phyloP scores from a whole-genome alignment of 2,113 vertebrate species.

The Alethe castanea region DNA sequence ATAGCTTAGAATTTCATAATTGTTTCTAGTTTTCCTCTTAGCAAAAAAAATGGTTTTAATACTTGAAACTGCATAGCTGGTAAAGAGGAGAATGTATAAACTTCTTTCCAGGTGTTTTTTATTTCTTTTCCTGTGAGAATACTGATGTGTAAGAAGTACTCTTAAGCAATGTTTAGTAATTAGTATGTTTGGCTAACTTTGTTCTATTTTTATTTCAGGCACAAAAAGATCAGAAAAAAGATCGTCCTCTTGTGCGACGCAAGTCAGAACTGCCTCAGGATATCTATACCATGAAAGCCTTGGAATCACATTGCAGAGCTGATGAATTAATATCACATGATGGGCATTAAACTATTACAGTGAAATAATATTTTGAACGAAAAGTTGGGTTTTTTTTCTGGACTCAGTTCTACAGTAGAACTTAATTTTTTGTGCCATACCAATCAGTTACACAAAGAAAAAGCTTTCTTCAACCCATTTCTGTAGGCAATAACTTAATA shows the following conservation, averaged over 20 bases:
- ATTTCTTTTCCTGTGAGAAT: not conserved
- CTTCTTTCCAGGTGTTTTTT: not conserved
- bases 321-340: slow-evolving; percentile 90
- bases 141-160: not conserved
- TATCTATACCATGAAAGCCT: slow-evolving; percentile 92
- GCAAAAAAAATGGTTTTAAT: not conserved
- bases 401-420: slow-evolving; percentile 73
- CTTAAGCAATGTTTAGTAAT: not conserved
- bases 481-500: slow-evolving; percentile 77
- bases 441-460: slow-evolving; percentile 71
- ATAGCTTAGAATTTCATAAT: not conserved
- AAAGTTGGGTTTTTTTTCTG: not conserved
- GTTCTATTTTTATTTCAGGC: slow-evolving; percentile 75
- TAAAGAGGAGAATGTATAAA: not conserved
- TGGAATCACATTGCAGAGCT: slow-evolving; percentile 92
- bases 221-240: slow-evolving; percentile 87
- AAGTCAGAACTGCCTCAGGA: slow-evolving; percentile 98
- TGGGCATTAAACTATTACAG: slow-evolving; percentile 83
- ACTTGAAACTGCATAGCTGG: not conserved
- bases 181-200: not conserved
- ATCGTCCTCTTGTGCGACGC: slow-evolving; percentile 89
- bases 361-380: slow-evolving; percentile 64
- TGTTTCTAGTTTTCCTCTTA: not conserved
- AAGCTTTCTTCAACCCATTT: slow-evolving; percentile 71
- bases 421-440: slow-evolving; percentile 81